A percentile compares a stretch with the other conserved stretches of the same genome.
Evolutionary conservation across 2,113 vertebrate genomes (phyloP).

Genomic region (Coracopsis vasa): DNA sequence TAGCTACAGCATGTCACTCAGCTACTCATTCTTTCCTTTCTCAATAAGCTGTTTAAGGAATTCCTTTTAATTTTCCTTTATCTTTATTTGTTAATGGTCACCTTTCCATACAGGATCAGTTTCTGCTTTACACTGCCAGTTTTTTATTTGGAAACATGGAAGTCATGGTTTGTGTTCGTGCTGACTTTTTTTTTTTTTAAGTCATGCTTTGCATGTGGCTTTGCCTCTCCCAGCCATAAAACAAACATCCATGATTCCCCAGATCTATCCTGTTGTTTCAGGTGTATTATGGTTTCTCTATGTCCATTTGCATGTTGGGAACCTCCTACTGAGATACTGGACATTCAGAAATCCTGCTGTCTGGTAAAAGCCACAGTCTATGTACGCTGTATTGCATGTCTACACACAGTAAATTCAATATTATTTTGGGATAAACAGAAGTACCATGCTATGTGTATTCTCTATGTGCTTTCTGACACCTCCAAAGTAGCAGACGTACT

Average conservation of each 20-base stretch:
- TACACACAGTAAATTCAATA: background rate
- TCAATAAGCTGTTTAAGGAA: background rate
- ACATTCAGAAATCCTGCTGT: background rate
- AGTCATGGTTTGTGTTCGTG: background rate
- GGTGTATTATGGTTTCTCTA: background rate
- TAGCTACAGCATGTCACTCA: background rate
- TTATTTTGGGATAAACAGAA: background rate
- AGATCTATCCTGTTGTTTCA: background rate
- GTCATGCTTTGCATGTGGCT: background rate
- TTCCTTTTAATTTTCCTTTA: background rate
- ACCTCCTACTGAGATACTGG: background rate
- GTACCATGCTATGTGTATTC: background rate
- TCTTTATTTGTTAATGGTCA: background rate
- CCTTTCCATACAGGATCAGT: background rate
- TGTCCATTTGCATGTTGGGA: background rate
- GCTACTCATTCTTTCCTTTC: background rate
- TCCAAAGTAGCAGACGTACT: background rate
- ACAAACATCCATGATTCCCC: background rate
- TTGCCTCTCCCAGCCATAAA: background rate
- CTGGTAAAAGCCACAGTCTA: background rate
- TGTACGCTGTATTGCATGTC: background rate
- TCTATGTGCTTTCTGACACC: background rate
- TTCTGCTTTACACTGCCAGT: background rate
- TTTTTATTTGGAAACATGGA: background rate
- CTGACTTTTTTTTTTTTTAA: background rate